A percentile compares a stretch with the other conserved stretches of the same genome.
phyloP scores from a whole-genome alignment of 2,113 vertebrate genomes.

The Herpetotheres cachinnans region DNA sequence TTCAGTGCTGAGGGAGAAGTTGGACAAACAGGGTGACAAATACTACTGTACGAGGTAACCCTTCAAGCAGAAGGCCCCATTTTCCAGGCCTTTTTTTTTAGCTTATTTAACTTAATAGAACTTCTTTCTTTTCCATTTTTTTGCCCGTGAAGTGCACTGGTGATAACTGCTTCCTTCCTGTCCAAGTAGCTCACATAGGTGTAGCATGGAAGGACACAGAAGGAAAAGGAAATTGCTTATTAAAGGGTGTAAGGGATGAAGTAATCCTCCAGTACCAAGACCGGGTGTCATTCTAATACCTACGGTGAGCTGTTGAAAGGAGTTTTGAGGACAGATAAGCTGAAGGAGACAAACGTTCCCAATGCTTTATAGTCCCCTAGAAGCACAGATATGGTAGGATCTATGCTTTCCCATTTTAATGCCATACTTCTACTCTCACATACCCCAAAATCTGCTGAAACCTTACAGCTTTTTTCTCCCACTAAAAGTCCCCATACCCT shows the following conservation, averaged over 20 bases:
- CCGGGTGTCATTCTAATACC: not conserved
- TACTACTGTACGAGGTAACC: not conserved
- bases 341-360: not conserved
- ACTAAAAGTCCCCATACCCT: not conserved
- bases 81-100: not conserved
- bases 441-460: not conserved
- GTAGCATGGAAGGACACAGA: not conserved
- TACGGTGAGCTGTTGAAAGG: not conserved
- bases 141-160: not conserved
- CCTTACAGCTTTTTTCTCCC: not conserved
- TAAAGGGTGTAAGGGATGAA: not conserved
- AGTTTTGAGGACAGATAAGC: not conserved
- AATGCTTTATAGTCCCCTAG: not conserved
- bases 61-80: not conserved
- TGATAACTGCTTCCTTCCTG: not conserved
- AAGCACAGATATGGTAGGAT: not conserved
- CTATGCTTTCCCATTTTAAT: not conserved
- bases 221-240: not conserved
- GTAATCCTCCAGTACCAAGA: not conserved
- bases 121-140: not conserved
- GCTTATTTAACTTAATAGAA: not conserved
- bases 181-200: not conserved
- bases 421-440: not conserved
- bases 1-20: not conserved
- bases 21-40: not conserved